These are phyloP conservation scores for Corydoras sp. DNA, from an alignment of 2,113 vertebrate genomes.

Conservation along the genomic window DNA sequence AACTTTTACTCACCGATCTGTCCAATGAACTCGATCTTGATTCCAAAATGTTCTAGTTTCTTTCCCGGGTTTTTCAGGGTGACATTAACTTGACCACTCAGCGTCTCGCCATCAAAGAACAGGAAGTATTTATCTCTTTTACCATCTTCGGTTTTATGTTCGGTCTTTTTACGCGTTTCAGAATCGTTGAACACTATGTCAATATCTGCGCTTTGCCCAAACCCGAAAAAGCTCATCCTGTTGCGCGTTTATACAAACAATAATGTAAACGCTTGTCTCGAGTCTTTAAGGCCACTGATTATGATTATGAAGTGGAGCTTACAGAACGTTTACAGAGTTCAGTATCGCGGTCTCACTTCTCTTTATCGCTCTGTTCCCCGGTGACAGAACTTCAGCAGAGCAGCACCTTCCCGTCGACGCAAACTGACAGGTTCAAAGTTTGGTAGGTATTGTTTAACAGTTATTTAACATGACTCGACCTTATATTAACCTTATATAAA, in stretches of 20 bases:
- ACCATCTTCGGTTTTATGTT: conserved; percentile 92
- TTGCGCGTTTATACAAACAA: neutral
- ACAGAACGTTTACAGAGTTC: too few relatives aligned
- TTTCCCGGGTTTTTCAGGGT: conserved; percentile 89
- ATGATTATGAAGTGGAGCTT: too few relatives aligned
- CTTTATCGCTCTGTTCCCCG: too few relatives aligned
- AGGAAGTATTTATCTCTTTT: conserved; percentile 95
- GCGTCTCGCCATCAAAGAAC: conserved; percentile 93
- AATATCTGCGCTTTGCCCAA: conserved; percentile 89
- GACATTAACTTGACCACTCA: conserved; percentile 86
- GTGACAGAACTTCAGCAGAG: too few relatives aligned
- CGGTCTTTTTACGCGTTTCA: conserved; percentile 86
- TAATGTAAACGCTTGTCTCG: neutral
- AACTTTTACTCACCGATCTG: conserved; percentile 80
- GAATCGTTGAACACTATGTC: conserved; percentile 88
- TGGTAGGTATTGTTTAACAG: too few relatives aligned
- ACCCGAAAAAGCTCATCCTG: conserved; percentile 92
- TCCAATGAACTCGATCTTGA: conserved; percentile 96
- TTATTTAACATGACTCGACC: too few relatives aligned
- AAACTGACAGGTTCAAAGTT: too few relatives aligned
- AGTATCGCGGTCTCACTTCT: too few relatives aligned
- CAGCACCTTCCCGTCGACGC: too few relatives aligned
- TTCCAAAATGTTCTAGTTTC: conserved; percentile 90
- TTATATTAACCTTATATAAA: too few relatives aligned
- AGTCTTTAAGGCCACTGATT: too few relatives aligned